These are phyloP conservation scores for Chaetodon trifascialis DNA, from an alignment of 2,113 vertebrate genomes.

Conservation along the genomic window DNA sequence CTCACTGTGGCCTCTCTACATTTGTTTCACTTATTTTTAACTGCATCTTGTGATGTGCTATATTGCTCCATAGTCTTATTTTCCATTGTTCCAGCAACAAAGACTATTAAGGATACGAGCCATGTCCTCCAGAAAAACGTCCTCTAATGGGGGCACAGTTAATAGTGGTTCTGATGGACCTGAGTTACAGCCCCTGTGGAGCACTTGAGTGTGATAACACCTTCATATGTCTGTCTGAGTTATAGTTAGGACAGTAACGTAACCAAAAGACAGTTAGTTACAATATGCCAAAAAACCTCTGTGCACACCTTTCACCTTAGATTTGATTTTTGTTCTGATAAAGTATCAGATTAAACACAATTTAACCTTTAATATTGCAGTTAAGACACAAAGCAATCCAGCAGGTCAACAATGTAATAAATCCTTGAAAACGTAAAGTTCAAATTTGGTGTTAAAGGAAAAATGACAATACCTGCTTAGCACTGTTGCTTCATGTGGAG, in stretches of 20 bases:
- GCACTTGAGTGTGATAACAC: neutral
- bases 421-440: neutral
- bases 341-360: no score
- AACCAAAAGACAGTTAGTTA: no score
- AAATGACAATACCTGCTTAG: neutral
- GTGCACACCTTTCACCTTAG: no score
- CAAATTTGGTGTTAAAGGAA: neutral
- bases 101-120: neutral
- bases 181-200: neutral
- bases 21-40: no score
- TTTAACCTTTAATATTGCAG: no score
- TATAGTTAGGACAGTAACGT: neutral
- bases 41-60: no score
- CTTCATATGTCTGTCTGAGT: neutral
- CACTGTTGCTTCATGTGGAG: neutral
- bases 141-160: neutral
- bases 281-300: no score
- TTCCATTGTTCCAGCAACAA: neutral
- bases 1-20: no score
- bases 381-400: no score
- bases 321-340: no score
- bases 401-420: neutral
- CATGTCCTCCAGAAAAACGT: neutral
- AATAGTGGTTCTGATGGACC: neutral
- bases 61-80: no score